These are phyloP conservation scores for Lordiphosa andalusiaca DNA, from an alignment of 2,888 invertebrate species.

Conservation along the genomic window DNA sequence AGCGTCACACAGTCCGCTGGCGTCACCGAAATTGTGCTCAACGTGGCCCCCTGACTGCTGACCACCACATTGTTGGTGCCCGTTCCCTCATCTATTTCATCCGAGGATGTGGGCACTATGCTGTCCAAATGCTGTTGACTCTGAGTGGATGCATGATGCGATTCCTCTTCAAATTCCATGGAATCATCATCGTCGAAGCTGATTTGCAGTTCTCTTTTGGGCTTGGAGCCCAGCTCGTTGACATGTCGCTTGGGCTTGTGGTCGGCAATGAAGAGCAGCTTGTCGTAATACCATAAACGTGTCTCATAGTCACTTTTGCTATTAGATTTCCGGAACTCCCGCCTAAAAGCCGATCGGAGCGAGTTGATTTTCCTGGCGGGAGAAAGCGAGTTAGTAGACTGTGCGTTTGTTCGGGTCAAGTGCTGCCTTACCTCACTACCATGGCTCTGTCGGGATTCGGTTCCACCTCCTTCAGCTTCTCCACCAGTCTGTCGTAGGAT, in stretches of 20 bases:
- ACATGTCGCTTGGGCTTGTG: slow-evolving; percentile 75
- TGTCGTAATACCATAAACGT: slow-evolving; percentile 79
- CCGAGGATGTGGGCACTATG: slow-evolving; percentile 44
- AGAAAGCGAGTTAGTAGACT: too few species aligned
- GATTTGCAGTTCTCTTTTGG: slow-evolving; percentile 70
- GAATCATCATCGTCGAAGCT: slow-evolving; percentile 78
- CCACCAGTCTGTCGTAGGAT: slow-evolving; percentile 78
- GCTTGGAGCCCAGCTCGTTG: slow-evolving; percentile 55
- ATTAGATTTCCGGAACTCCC: slow-evolving; percentile 77
- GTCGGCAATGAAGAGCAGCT: slow-evolving; percentile 78
- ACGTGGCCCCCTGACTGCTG: slow-evolving; percentile 56
- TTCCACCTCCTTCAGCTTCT: slow-evolving; percentile 79
- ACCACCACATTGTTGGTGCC: slow-evolving; percentile 51
- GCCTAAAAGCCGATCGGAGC: slow-evolving; percentile 77
- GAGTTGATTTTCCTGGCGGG: slow-evolving; percentile 77
- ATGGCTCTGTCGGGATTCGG: slow-evolving; percentile 78
- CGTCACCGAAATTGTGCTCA: slow-evolving; percentile 60
- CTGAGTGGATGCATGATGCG: slow-evolving; percentile 60
- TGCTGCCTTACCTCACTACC: slow-evolving; percentile 63
- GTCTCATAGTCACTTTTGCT: slow-evolving; percentile 77
- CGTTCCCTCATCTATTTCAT: slow-evolving; percentile 52
- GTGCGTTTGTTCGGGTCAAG: too few species aligned
- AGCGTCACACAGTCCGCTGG: slow-evolving; percentile 73
- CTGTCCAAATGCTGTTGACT: slow-evolving; percentile 50
- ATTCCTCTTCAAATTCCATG: slow-evolving; percentile 76